Percentiles rank a stretch among this genome's conserved stretches.
These are phyloP conservation scores for Pandemis heparana DNA, from an alignment of 2,888 invertebrate genomes.

Conservation along the genomic window DNA sequence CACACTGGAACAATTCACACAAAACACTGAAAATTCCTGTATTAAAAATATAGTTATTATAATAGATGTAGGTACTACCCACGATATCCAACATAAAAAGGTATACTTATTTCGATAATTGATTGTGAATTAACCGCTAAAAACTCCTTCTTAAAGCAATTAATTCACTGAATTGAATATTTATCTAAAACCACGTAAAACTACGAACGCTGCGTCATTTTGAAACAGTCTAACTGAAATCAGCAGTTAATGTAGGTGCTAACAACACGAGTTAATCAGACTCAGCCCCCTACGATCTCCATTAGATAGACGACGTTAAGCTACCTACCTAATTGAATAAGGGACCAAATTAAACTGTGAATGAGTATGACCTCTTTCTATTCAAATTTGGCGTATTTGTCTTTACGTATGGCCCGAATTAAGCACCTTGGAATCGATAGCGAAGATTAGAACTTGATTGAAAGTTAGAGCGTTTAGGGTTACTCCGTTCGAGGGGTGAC, in stretches of 20 bases:
- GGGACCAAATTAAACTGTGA: constrained; percentile 80
- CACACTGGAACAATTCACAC: background rate
- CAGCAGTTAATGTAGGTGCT: constrained; percentile 61
- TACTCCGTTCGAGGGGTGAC: constrained; percentile 41
- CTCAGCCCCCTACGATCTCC: constrained; percentile 78
- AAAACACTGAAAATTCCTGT: no score
- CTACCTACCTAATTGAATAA: constrained; percentile 81
- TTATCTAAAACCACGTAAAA: background rate
- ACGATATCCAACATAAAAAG: no score
- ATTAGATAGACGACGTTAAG: constrained; percentile 73
- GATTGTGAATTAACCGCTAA: no score
- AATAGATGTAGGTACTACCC: no score
- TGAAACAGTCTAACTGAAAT: constrained; percentile 38
- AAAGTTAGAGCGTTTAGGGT: constrained; percentile 50
- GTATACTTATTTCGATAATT: no score
- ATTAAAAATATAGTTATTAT: no score
- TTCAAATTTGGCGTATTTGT: constrained; percentile 76
- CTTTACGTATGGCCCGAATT: constrained; percentile 60
- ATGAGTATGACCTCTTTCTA: constrained; percentile 81
- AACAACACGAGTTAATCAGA: constrained; percentile 79
- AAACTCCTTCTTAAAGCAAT: no score
- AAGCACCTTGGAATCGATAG: constrained; percentile 59
- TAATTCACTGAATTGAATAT: background rate
- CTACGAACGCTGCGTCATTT: background rate
- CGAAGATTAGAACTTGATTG: constrained; percentile 67